Evolutionary conservation across 1,140 invertebrate genomes (phyloP).

Genomic region (Amyelois transitella): DNA sequence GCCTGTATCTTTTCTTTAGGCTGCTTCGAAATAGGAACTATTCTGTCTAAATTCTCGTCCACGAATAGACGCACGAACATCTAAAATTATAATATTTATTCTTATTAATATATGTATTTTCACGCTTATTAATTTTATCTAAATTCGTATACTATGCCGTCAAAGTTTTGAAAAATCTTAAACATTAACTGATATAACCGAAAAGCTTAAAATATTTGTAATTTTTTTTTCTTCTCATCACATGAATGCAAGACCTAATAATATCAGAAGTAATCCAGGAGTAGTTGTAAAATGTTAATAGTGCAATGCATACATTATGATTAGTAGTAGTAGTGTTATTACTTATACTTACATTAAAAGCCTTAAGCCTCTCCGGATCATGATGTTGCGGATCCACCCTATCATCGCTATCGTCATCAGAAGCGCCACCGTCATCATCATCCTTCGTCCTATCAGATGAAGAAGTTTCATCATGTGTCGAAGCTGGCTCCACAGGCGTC

Average conservation of each 20-base stretch:
- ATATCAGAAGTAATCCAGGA: no score
- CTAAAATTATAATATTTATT: slow-evolving; percentile 78
- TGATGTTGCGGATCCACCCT: slow-evolving; percentile 90
- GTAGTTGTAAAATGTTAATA: no score
- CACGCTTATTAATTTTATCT: no score
- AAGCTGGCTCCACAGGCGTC: slow-evolving; percentile 79
- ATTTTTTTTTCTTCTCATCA: no score
- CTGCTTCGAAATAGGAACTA: slow-evolving; percentile 97
- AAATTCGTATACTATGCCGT: no score
- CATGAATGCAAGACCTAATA: no score
- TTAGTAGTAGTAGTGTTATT: neutral
- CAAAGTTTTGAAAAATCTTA: no score
- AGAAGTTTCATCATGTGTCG: slow-evolving; percentile 91
- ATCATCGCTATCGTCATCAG: slow-evolving; percentile 93
- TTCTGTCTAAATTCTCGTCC: slow-evolving; percentile 96
- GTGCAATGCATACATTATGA: no score
- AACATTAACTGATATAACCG: no score
- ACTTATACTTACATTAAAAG: slow-evolving; percentile 88
- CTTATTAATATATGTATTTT: no score
- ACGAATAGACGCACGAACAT: slow-evolving; percentile 98
- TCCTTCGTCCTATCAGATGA: slow-evolving; percentile 92
- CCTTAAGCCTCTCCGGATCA: slow-evolving; percentile 96
- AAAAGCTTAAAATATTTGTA: no score
- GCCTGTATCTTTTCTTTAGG: slow-evolving; percentile 98
- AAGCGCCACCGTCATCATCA: slow-evolving; percentile 91